A percentile compares a stretch with the other conserved stretches of the same genome.
Conservation (phyloP, 2,797 vertebrate genomes). For the Acipenser ruthenus region DNA sequence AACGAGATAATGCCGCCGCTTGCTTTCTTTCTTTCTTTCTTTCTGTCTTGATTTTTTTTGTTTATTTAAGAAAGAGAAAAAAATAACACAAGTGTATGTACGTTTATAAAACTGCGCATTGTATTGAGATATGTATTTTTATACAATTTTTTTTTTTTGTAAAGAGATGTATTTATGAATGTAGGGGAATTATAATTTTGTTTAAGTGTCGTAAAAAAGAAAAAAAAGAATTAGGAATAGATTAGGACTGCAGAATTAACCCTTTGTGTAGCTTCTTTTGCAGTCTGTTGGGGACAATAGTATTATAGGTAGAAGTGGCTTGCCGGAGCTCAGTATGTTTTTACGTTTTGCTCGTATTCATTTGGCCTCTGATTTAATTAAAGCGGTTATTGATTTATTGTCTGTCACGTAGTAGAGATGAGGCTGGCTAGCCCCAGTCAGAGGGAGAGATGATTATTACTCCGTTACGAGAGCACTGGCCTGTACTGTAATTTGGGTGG, state of each 20-base stretch:
- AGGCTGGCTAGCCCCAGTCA: constrained; percentile 38
- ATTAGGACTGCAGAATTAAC: constrained; percentile 8
- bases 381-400: constrained; percentile 34
- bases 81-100: constrained; percentile 38
- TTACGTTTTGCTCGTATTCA: constrained; percentile 12
- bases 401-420: constrained; percentile 54
- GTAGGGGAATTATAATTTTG: too few species aligned
- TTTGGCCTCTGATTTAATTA: constrained; percentile 18
- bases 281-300: constrained; percentile 11
- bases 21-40: constrained; percentile 21
- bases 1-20: constrained; percentile 64
- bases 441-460: constrained; percentile 44
- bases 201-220: neutral
- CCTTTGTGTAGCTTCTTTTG: constrained; percentile 1
- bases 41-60: constrained; percentile 29
- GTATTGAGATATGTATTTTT: too few species aligned
- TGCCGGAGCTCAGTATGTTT: constrained; percentile 11
- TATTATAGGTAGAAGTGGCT: constrained; percentile 13
- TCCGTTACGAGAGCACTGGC: neutral
- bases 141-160: too few species aligned
- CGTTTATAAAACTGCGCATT: constrained; percentile 4
- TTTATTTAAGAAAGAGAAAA: constrained; percentile 47
- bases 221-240: neutral
- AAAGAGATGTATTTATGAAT: too few species aligned
- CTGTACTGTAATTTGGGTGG: too few species aligned